These are phyloP conservation scores for Cardiocondyla obscurior DNA, from an alignment of 1,140 invertebrate genomes.

Conservation along the genomic window DNA sequence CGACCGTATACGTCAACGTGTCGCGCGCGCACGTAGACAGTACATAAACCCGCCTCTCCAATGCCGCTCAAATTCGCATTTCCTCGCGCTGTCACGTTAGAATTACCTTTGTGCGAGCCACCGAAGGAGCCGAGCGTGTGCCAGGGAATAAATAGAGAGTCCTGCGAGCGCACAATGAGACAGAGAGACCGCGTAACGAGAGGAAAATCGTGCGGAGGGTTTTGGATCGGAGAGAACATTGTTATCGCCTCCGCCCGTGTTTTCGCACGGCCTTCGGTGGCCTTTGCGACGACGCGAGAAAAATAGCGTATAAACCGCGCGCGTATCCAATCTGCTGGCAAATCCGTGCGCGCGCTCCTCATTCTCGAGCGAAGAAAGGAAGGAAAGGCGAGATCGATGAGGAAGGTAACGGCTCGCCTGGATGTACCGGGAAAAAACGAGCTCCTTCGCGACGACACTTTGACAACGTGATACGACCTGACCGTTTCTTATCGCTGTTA, in stretches of 20 bases:
- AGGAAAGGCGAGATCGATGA: slow-evolving; percentile 20
- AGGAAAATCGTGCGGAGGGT: slow-evolving; percentile 46
- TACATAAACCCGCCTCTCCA: not conserved
- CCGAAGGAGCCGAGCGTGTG: slow-evolving; percentile 25
- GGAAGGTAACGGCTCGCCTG: not conserved
- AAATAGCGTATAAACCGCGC: slow-evolving; percentile 65
- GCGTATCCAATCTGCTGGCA: slow-evolving; percentile 66
- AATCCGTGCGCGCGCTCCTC: slow-evolving; percentile 46
- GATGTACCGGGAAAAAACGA: slow-evolving; percentile 56
- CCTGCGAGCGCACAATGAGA: slow-evolving; percentile 25
- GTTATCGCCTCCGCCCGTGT: slow-evolving; percentile 29
- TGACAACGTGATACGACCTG: not conserved
- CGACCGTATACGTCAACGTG: slow-evolving; percentile 18
- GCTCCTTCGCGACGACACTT: not conserved
- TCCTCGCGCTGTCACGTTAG: not conserved
- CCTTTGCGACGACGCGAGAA: slow-evolving; percentile 39
- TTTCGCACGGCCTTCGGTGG: not conserved
- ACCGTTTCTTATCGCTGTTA: slow-evolving; percentile 53
- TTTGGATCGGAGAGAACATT: not conserved
- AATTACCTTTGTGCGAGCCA: slow-evolving; percentile 34
- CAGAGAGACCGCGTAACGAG: slow-evolving; percentile 58
- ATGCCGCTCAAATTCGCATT: slow-evolving; percentile 23
- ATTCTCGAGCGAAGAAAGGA: not conserved
- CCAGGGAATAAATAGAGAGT: slow-evolving; percentile 58
- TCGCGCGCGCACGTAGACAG: slow-evolving; percentile 7